Conservation (phyloP, 2,113 vertebrate species). For the Cheirogaleus medius region DNA sequence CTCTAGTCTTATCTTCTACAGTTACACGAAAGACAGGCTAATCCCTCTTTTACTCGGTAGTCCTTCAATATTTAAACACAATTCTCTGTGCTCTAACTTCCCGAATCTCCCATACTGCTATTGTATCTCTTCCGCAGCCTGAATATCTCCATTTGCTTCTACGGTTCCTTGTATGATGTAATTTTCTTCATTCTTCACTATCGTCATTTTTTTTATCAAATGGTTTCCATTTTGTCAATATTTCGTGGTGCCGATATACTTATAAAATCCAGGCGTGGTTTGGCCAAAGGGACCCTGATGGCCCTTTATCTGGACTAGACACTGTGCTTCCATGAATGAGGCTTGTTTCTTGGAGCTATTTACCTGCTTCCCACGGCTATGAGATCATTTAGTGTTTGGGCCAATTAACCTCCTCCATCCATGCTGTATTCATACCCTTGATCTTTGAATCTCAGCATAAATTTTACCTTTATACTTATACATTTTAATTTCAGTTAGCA, state of each 20-base stretch:
- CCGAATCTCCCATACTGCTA: background rate
- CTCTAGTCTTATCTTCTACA: background rate
- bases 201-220: background rate
- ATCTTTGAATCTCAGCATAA: background rate
- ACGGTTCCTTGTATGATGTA: rapidly evolving
- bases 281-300: background rate
- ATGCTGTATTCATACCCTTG: background rate
- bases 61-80: background rate
- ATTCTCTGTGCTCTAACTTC: background rate
- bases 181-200: background rate
- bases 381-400: background rate
- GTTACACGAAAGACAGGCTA: background rate
- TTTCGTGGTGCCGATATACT: background rate
- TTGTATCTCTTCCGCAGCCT: background rate
- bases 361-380: background rate
- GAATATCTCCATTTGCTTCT: background rate
- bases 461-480: background rate
- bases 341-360: background rate
- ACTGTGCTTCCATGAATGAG: background rate
- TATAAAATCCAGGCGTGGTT: background rate
- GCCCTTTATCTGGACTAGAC: background rate
- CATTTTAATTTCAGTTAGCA: background rate
- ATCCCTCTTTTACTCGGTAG: background rate
- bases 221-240: background rate
- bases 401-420: background rate